Evolutionary conservation across 1,140 invertebrate species (phyloP).

Genomic region (Polypedilum vanderplanki): DNA sequence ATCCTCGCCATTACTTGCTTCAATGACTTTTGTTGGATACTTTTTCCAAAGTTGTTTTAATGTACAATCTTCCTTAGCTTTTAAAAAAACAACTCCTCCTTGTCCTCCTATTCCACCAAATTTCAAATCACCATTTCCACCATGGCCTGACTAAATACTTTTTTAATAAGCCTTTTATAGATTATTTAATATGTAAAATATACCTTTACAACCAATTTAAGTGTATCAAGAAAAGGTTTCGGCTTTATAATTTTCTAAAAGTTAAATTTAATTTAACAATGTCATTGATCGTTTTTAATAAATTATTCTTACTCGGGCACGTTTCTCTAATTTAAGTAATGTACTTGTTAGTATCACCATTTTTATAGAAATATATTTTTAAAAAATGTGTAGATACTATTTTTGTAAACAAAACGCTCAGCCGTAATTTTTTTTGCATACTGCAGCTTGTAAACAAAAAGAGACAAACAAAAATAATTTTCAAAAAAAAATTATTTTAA

Average conservation of each 20-base stretch:
- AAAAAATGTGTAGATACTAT: too few relatives aligned
- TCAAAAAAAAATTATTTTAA: neutral
- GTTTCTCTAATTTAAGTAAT: neutral
- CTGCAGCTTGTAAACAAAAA: neutral
- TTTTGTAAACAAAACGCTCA: too few relatives aligned
- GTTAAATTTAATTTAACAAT: neutral
- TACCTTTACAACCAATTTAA: neutral
- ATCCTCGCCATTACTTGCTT: conserved; percentile 58
- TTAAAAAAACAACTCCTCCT: conserved; percentile 72
- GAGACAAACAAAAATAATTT: neutral
- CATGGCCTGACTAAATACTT: conserved; percentile 62
- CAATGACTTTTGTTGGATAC: conserved; percentile 51
- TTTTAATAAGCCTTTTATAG: neutral
- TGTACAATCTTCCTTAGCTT: conserved; percentile 56
- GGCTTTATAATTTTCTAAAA: neutral
- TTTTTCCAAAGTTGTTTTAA: conserved; percentile 51
- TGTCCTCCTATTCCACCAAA: conserved; percentile 79
- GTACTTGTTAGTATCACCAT: neutral
- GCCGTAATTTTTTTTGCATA: neutral
- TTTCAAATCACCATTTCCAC: conserved; percentile 65
- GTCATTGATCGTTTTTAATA: neutral
- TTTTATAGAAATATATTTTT: neutral
- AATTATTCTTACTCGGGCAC: neutral
- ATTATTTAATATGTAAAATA: neutral
- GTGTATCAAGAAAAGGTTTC: neutral